Base-by-base conservation (phyloP, 2,888 invertebrate genomes). In the Stenichneumon culpator region DNA sequence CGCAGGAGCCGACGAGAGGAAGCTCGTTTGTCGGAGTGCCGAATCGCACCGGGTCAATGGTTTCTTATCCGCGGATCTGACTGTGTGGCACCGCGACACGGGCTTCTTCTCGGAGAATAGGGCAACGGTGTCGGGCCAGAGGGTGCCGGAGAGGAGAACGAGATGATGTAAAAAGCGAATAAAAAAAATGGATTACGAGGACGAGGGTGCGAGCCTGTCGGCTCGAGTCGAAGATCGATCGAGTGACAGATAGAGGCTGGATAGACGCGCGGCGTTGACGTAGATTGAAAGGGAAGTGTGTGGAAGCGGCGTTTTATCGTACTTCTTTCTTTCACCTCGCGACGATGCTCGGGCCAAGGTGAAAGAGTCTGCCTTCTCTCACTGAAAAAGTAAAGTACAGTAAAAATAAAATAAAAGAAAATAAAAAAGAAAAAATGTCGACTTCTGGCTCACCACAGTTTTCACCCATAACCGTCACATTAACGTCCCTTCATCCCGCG, bases 261-360 rank as follows among this genome's bases (percentile, higher is more conserved):
- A 74, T 44, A 65, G 63, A 63, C 36, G 63, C 22, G 65, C 36
- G 50, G 14, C 50, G 50, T 19, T 65, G 75, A 85, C 79, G 84
- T 70, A 81, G 79, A 82, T 84, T 81, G 84, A 85, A 82, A 82
- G 67, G 50, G 36, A 85, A 85, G 79, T 69, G 70, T 74, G 78
- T 54, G 77, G 68, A 68, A 74, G 63, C 52, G 63, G 47, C 32
- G 77, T 68, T 81, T 81, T 81, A 81, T 84, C 77, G 63, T 79
- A 78, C n/a, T 32, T 70, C 69, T 81, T 78, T 69, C 36, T 22
- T 52, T 60, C 50, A 25, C 28, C 44, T 50, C 44, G 72, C 57
- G 75, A 77, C 63, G 68, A 74, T 32, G 63, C 47, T 25, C 69
- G 19, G 16, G 50, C 52, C 65, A 63, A 74, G 44, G 52, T 52